These are phyloP conservation scores for Drosophila biarmipes DNA, from an alignment of 1,140 invertebrate species.

Conservation along the genomic window DNA sequence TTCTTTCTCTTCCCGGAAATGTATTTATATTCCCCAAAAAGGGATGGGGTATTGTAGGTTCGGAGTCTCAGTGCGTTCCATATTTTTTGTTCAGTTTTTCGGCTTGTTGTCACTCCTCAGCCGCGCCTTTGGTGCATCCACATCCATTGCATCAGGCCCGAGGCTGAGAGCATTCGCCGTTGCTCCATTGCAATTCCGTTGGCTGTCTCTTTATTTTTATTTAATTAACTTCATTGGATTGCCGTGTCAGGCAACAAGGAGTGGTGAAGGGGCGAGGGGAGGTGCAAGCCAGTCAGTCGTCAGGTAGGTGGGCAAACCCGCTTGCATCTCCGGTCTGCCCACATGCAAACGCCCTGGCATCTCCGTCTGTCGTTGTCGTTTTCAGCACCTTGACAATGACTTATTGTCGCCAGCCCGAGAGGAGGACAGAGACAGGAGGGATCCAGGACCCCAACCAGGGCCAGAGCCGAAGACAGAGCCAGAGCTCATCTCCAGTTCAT, in stretches of 20 bases:
- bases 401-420: constrained; percentile 58
- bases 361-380: constrained; percentile 49
- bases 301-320: constrained; percentile 28
- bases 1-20: not conserved
- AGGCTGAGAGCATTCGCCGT: constrained; percentile 14
- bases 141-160: not conserved
- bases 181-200: constrained; percentile 61
- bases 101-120: constrained; percentile 39
- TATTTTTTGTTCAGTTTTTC: constrained; percentile 19
- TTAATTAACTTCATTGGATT: constrained; percentile 78
- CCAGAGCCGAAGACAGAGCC: constrained; percentile 12
- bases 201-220: constrained; percentile 76
- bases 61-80: constrained; percentile 1
- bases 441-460: not conserved
- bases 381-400: constrained; percentile 78
- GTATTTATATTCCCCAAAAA: not conserved
- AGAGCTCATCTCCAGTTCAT: constrained; percentile 52
- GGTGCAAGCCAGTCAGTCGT: constrained; percentile 15
- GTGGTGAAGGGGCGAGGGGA: not conserved
- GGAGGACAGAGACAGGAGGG: not conserved
- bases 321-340: constrained; percentile 39
- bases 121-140: constrained; percentile 37
- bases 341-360: constrained; percentile 46
- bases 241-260: constrained; percentile 28
- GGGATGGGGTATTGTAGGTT: not conserved